Percentiles rank a stretch among this genome's conserved stretches.
phyloP scores from a whole-genome alignment of 2,797 vertebrate species.

The Holocentrus rufus region DNA sequence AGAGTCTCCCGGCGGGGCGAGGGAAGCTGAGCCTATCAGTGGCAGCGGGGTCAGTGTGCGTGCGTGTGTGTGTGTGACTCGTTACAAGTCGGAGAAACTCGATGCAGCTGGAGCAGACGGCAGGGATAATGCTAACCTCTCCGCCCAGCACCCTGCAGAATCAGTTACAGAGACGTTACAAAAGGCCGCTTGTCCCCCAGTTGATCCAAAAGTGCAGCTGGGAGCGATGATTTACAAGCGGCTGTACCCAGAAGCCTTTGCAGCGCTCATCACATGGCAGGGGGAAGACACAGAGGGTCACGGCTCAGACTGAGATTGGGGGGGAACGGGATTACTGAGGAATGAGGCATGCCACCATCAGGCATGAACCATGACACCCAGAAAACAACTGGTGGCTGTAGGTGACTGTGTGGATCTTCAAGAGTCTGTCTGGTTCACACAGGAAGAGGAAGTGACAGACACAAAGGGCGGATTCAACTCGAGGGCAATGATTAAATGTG shows the following conservation, averaged over 20 bases:
- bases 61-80: constrained; percentile 1
- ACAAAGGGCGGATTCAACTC: background rate
- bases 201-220: constrained; percentile 78
- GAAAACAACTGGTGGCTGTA: constrained; percentile 38
- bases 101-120: constrained; percentile 13
- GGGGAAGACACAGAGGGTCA: constrained; percentile 36
- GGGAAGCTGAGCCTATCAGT: background rate
- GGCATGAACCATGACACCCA: constrained; percentile 27
- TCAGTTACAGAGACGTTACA: constrained; percentile 70
- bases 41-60: background rate
- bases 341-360: constrained; percentile 31
- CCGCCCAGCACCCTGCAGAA: constrained; percentile 70
- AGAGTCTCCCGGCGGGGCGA: background rate
- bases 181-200: constrained; percentile 79
- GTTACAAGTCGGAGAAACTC: constrained; percentile 21
- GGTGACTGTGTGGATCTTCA: constrained; percentile 7
- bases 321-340: constrained; percentile 25
- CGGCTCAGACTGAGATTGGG: constrained; percentile 4
- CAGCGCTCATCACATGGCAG: constrained; percentile 40
- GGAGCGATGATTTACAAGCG: constrained; percentile 70
- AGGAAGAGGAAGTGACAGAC: constrained; percentile 17
- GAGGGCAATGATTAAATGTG: background rate
- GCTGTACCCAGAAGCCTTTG: constrained; percentile 48
- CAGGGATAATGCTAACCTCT: constrained; percentile 21
- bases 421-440: background rate